Base-by-base conservation (phyloP, 2,888 invertebrate species). In the Taphrorychus bicolor region DNA sequence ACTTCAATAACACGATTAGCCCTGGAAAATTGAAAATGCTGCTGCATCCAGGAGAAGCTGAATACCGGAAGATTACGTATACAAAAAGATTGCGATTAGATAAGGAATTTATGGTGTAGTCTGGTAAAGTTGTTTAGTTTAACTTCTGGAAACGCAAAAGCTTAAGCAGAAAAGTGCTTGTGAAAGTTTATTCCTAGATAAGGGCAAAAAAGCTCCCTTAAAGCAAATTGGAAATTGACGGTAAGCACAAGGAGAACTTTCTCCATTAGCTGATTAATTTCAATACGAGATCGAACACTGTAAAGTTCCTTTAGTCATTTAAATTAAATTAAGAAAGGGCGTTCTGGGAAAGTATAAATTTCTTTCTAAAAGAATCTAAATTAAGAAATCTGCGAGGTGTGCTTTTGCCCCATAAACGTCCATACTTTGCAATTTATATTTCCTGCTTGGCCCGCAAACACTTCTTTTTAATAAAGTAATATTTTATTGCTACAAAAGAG, bases 1-100 rank as follows among this genome's bases (percentile, higher is more conserved):
- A 59, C 49, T 59, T 49, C 22, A 49, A 58, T 58, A 58, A 58
- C 14, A 5, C 21, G 14, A 59, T 59, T 59, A 59, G 49, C 24
- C 23, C 9, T 4, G 32, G 59, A 59, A 59, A 59, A 59, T 59
- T 2, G 59, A 32, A 49, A 48, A 59, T 23, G 49, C 22, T 17
- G 24, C 24, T 23, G 18, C 59, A 32, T 32, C 32, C 11, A 5
- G 5, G 14, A 23, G 24, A 11, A 32, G 5, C 11, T 54, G 54
- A 54, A 54, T 32, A 14, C 32, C 32, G 24, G 14, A 32, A 32
- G 54, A 24, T 32, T 54, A 16, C 14, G 32, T 54, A 24, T 22
- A 54, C 24, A 54, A 32, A 51, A 21, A 21, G 45, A 45, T 45
- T 16, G 16, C n/a, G n/a, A n/a, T n/a, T n/a, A n/a, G n/a, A n/a